phyloP scores from a whole-genome alignment of 2,797 vertebrate genomes.

The Poecilia gillii region DNA sequence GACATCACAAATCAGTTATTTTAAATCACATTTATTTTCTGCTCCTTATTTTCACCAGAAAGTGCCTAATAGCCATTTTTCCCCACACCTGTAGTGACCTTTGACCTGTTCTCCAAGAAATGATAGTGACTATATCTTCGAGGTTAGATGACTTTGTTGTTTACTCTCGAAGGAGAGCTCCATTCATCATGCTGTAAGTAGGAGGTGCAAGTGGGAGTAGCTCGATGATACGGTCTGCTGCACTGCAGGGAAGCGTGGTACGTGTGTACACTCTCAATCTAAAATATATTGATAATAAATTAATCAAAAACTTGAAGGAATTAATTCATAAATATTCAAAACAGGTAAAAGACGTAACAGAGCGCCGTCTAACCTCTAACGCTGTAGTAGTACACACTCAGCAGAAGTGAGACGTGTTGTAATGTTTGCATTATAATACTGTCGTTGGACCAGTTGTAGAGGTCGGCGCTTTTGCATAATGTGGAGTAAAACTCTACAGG shows the following conservation, averaged over 20 bases:
- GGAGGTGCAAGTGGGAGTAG: slow-evolving; percentile 57
- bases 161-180: slow-evolving; percentile 64
- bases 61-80: slow-evolving; percentile 19
- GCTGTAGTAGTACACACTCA: background rate
- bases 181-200: slow-evolving; percentile 68
- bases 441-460: background rate
- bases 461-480: background rate
- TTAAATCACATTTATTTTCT: slow-evolving; percentile 12
- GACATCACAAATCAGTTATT: background rate
- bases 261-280: slow-evolving; percentile 7
- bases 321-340: background rate
- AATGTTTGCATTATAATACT: background rate
- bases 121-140: slow-evolving; percentile 57
- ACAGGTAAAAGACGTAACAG: background rate
- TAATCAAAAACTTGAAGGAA: background rate
- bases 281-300: background rate
- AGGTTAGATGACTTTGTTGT: slow-evolving; percentile 72
- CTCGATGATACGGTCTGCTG: slow-evolving; percentile 57
- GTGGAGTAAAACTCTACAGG: background rate
- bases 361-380: background rate
- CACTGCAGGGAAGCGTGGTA: slow-evolving; percentile 31
- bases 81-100: slow-evolving; percentile 21
- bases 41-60: slow-evolving; percentile 14
- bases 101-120: slow-evolving; percentile 45
- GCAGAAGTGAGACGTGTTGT: background rate